phyloP scores from a whole-genome alignment of 53 echinoderm and acorn worm genomes.

The Luidia sarsii region DNA sequence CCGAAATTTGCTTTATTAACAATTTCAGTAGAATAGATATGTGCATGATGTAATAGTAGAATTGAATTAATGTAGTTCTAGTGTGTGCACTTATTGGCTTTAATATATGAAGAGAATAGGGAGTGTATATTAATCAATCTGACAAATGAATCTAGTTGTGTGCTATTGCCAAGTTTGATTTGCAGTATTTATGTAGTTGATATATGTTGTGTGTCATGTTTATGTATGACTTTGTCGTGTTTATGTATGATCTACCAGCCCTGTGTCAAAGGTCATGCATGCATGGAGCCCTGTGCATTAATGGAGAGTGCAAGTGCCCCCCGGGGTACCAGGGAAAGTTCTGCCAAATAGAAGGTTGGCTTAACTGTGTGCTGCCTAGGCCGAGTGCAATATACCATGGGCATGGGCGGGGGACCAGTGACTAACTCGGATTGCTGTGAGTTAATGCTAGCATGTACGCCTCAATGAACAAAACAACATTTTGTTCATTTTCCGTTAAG shows the following conservation, averaged over 20 bases:
- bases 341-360: conserved; percentile 49
- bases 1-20: too few relatives aligned
- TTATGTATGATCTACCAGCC: conserved; percentile 11
- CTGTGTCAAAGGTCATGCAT: conserved; percentile 43
- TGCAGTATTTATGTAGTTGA: conserved; percentile 1
- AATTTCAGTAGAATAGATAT: too few relatives aligned
- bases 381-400: neutral
- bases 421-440: neutral
- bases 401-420: conserved; percentile 3
- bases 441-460: too few relatives aligned
- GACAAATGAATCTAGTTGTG: too few relatives aligned
- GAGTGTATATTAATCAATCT: too few relatives aligned
- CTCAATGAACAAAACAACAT: too few relatives aligned
- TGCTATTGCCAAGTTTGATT: too few relatives aligned
- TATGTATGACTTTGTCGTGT: conserved; percentile 32
- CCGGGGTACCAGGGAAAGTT: conserved; percentile 38
- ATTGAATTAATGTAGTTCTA: too few relatives aligned
- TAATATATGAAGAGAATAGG: too few relatives aligned
- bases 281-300: conserved; percentile 52
- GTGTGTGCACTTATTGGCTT: too few relatives aligned
- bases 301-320: conserved; percentile 53
- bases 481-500: too few relatives aligned
- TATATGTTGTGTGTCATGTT: conserved; percentile 17
- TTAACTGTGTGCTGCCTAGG: conserved; percentile 11
- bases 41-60: too few relatives aligned